Evolutionary conservation across 2,888 invertebrate genomes (phyloP).

Genomic region (Heliconius ismenius): DNA sequence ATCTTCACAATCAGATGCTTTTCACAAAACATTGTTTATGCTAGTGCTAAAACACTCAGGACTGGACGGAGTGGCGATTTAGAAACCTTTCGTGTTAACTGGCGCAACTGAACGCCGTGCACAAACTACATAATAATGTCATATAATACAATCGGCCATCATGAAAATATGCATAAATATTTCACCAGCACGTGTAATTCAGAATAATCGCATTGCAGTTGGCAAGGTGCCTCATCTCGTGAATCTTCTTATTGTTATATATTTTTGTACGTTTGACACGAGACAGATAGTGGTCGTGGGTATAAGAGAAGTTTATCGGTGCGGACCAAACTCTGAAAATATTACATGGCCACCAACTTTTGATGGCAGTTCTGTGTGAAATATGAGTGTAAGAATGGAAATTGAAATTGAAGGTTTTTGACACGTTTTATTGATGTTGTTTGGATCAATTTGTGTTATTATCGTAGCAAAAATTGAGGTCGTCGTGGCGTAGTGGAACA

Average conservation of each 20-base stretch:
- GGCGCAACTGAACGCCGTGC: not conserved
- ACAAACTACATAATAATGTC: not conserved
- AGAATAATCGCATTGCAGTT: constrained; percentile 36
- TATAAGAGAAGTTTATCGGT: constrained; percentile 29
- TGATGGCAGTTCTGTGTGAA: constrained; percentile 8
- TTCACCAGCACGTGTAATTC: constrained; percentile 31
- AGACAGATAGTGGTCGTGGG: constrained; percentile 26
- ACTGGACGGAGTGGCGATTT: too few species aligned
- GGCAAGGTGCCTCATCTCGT: constrained; percentile 39
- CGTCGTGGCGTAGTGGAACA: not conserved
- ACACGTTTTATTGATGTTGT: constrained; percentile 18
- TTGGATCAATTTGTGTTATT: constrained; percentile 17
- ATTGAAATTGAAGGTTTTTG: constrained; percentile 17
- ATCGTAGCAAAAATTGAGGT: not conserved
- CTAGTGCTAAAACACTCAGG: too few species aligned
- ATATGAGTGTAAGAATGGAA: not conserved
- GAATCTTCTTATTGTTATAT: constrained; percentile 36
- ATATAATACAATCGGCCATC: constrained; percentile 27
- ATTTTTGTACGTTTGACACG: constrained; percentile 34
- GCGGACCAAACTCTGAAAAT: constrained; percentile 24
- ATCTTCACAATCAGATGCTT: too few species aligned
- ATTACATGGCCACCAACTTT: constrained; percentile 9
- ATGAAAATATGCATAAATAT: constrained; percentile 31
- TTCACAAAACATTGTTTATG: too few species aligned
- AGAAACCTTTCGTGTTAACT: not conserved